phyloP scores from a whole-genome alignment of 2,113 vertebrate species.

The Anoura caudifer region DNA sequence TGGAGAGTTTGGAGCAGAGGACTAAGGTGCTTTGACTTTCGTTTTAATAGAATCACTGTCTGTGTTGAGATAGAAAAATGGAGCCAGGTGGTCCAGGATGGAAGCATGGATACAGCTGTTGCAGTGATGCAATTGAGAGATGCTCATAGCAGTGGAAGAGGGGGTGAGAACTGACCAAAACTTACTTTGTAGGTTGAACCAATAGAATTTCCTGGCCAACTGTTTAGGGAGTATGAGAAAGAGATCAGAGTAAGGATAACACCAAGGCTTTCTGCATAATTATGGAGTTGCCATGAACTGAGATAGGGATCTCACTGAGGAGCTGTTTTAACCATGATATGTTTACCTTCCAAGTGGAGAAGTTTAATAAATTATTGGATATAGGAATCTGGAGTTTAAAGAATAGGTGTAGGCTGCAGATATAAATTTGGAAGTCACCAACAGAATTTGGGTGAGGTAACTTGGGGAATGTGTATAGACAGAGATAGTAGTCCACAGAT shows the following conservation, averaged over 20 bases:
- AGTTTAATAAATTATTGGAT: neutral
- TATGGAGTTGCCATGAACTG: neutral
- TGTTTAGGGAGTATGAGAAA: neutral
- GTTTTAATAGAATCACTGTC: neutral
- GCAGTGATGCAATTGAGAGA: neutral
- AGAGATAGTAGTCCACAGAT: neutral
- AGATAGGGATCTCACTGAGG: neutral
- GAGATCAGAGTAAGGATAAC: neutral
- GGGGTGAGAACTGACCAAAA: neutral
- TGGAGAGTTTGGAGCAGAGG: neutral
- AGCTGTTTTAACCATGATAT: neutral
- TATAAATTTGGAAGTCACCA: neutral
- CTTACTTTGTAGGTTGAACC: neutral
- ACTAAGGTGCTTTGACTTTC: neutral
- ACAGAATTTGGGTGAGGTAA: neutral
- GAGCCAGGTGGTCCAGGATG: neutral
- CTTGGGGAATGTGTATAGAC: neutral
- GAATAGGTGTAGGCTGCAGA: neutral
- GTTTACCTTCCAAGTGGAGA: neutral
- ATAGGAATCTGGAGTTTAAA: constrained; percentile 3
- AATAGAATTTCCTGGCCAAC: neutral
- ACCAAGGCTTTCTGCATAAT: constrained; percentile 9
- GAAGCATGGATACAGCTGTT: neutral
- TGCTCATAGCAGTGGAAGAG: neutral
- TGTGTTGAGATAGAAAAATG: neutral